Evolutionary conservation across 2,888 invertebrate species (phyloP).

Genomic region (Chymomyza procnemis): DNA sequence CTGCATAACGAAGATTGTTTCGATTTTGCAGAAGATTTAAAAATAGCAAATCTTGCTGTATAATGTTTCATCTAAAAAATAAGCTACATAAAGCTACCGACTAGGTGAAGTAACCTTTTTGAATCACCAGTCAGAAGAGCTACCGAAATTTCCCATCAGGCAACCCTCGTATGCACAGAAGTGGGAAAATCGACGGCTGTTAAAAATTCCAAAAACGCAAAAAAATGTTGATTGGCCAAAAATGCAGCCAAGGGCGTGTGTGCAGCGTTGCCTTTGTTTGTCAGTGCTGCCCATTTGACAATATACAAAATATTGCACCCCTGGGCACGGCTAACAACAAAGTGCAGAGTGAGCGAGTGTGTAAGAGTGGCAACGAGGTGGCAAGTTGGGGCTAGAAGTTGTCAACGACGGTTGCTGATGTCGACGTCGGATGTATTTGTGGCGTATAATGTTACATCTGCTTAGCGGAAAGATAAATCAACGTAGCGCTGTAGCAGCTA

Average conservation of each 20-base stretch:
- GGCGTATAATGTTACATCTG: constrained; percentile 72
- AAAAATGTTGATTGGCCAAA: constrained; percentile 17
- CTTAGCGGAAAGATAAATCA: constrained; percentile 72
- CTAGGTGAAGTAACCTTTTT: too few species aligned
- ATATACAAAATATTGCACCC: constrained; percentile 72
- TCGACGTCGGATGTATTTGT: constrained; percentile 71
- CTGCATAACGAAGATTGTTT: too few species aligned
- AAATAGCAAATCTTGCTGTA: too few species aligned
- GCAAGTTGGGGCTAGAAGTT: constrained; percentile 41
- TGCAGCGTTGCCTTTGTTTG: constrained; percentile 20
- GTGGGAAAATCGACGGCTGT: constrained; percentile 6
- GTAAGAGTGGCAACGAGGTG: background rate
- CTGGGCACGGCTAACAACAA: constrained; percentile 40
- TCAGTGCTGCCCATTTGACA: constrained; percentile 58
- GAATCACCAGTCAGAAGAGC: too few species aligned
- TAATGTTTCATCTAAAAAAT: too few species aligned
- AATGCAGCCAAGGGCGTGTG: background rate
- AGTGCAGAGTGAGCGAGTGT: background rate
- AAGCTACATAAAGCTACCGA: too few species aligned
- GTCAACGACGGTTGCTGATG: constrained; percentile 48
- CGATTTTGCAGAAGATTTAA: too few species aligned
- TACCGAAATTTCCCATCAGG: too few species aligned
- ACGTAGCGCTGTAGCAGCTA: constrained; percentile 30
- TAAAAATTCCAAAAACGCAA: constrained; percentile 1
- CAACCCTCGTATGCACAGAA: background rate